Base-by-base conservation (phyloP, 2,888 invertebrate genomes). In the Melanophora roralis region DNA sequence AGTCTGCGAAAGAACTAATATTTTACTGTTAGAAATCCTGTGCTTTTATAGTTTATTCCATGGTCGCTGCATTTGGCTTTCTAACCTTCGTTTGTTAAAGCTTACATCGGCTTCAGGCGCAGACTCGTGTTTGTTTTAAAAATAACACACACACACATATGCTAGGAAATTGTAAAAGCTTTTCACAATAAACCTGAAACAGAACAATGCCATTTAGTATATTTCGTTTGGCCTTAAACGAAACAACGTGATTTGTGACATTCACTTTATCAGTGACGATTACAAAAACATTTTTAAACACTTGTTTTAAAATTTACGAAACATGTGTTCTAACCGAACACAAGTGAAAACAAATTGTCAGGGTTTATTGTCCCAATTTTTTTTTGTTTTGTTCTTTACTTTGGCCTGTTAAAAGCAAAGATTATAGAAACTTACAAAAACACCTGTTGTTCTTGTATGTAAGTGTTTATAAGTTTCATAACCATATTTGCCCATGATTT, bases 181-280 rank as follows among this genome's bases (percentile, higher is more conserved):
- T 60, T 40, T 8, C 43, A 27, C 6, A 27, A 49, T 62, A 2
- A 5, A 9, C 12, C 34, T 14, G 23, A 38, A 45, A 38, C 12
- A 53, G 21, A 12, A 45, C 21, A 21, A 36, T 40, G 32, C 16
- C 32, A 23, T 77, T 77, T 67, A 74, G 78, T 78, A 51, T 64
- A 71, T 57, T 67, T 57, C 21, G 60, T 71, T 65, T 81, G 81
- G 71, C 81, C 81, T 81, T 78, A 81, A 72, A 62, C 67, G 55
- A 67, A 78, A 81, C 81, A 81, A 81, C 81, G 81, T 78, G 81
- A 81, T 78, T 74, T 81, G 67, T 78, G 81, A 71, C 74, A 78
- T 75, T 78, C 75, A 78, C 11, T 51, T 14, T 34, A 4, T 40
- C 53, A 16, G 4, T 69, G 64, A 64, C 38, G 60, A 40, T 34